Conservation (phyloP, 2,888 invertebrate genomes). For the Rutpela maculata region DNA sequence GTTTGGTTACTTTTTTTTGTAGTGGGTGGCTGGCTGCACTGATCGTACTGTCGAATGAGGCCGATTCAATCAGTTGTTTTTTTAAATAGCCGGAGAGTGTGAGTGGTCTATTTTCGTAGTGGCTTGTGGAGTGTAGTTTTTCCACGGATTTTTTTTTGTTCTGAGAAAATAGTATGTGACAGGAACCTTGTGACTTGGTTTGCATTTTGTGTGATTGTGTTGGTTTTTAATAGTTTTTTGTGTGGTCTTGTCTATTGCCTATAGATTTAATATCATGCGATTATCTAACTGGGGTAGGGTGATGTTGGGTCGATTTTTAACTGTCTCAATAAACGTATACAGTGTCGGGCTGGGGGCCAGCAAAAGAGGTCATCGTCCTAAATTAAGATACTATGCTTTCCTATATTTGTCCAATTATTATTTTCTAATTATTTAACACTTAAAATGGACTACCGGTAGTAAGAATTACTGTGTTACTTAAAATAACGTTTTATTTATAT, state of each 20-base stretch:
- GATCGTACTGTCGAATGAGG: slow-evolving; percentile 15
- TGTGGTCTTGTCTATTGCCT: neutral
- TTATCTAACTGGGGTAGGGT: neutral
- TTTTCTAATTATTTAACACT: neutral
- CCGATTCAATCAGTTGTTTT: slow-evolving; percentile 33
- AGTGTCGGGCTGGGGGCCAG: neutral
- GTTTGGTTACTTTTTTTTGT: slow-evolving; percentile 49
- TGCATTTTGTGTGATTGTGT: slow-evolving; percentile 18
- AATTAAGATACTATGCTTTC: neutral
- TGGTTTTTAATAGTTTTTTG: slow-evolving; percentile 1
- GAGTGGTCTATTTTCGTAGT: slow-evolving; percentile 34
- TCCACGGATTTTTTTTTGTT: slow-evolving; percentile 9
- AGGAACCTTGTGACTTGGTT: slow-evolving; percentile 2
- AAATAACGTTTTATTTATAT: slow-evolving; percentile 5
- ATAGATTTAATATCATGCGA: neutral
- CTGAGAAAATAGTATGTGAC: slow-evolving; percentile 34
- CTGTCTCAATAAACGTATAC: neutral
- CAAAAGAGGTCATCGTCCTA: neutral
- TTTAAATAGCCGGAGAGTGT: slow-evolving; percentile 24
- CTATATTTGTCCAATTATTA: neutral
- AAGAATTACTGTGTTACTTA: neutral
- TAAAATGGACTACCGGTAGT: neutral
- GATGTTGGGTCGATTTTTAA: neutral
- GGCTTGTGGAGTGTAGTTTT: slow-evolving; percentile 24
- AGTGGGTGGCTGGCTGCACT: slow-evolving; percentile 36